Conservation (phyloP, 2,888 invertebrate genomes). For the Thysanoteuthis rhombus region DNA sequence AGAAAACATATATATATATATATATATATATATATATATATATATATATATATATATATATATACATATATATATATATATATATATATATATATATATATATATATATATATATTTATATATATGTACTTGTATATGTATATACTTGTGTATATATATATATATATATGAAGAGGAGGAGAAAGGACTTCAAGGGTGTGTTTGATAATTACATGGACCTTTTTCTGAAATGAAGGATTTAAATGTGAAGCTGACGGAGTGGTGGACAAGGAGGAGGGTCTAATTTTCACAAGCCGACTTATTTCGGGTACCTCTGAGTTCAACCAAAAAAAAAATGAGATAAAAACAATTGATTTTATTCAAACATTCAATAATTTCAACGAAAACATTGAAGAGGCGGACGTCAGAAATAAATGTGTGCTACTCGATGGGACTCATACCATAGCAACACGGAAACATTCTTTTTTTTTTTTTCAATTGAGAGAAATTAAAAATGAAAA, state of each 20-base stretch:
- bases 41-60: neutral
- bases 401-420: neutral
- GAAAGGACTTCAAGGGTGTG: neutral
- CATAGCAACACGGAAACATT: neutral
- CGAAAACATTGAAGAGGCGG: neutral
- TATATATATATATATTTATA: neutral
- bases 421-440: neutral
- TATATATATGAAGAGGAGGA: neutral
- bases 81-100: neutral
- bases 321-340: neutral
- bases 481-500: neutral
- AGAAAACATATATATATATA: neutral
- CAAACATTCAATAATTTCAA: neutral
- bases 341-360: neutral
- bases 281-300: neutral
- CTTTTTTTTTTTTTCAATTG: too few relatives aligned
- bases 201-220: too few relatives aligned
- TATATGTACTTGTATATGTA: too few relatives aligned
- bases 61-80: neutral
- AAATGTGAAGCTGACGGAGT: neutral
- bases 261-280: neutral
- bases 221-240: too few relatives aligned
- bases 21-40: neutral
- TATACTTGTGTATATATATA: neutral
- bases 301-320: neutral